phyloP scores from a whole-genome alignment of 2,888 invertebrate genomes.

The Agrochola lychnidis region DNA sequence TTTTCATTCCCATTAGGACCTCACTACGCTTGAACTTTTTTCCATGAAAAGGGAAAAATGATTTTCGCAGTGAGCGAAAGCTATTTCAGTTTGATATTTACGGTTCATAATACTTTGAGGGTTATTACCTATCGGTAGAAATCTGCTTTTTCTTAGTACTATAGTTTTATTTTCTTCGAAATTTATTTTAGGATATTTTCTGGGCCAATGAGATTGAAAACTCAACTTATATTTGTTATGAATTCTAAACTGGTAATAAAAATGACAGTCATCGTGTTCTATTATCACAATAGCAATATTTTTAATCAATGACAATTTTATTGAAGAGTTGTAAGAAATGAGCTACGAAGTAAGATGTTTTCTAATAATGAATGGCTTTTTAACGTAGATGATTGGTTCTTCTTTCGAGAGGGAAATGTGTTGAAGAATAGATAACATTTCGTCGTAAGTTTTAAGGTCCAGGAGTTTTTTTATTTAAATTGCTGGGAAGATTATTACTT shows the following conservation, averaged over 20 bases:
- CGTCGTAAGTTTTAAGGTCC: not conserved
- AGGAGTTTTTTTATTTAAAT: not conserved
- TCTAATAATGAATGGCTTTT: constrained; percentile 8
- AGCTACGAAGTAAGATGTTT: not conserved
- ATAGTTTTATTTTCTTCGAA: not conserved
- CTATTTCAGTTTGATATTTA: constrained; percentile 9
- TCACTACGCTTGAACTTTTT: constrained; percentile 6
- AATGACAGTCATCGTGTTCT: not conserved
- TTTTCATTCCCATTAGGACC: not conserved
- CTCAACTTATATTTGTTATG: not conserved
- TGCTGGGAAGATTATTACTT: not conserved
- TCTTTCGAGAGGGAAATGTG: not conserved
- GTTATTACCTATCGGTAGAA: not conserved
- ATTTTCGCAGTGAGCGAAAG: constrained; percentile 4
- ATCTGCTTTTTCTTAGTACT: constrained; percentile 2
- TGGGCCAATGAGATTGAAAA: not conserved
- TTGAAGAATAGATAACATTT: not conserved
- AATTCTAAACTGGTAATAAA: no score
- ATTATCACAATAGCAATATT: not conserved
- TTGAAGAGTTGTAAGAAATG: constrained; percentile 6
- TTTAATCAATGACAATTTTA: not conserved
- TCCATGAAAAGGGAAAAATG: constrained; percentile 11
- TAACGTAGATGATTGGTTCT: not conserved
- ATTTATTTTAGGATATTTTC: not conserved
- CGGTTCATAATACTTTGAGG: constrained; percentile 7